Evolutionary conservation across 2,113 vertebrate genomes (phyloP), one percentile per base, ranked within the genome.

Genomic region (Clarias macrocephalus): DNA sequence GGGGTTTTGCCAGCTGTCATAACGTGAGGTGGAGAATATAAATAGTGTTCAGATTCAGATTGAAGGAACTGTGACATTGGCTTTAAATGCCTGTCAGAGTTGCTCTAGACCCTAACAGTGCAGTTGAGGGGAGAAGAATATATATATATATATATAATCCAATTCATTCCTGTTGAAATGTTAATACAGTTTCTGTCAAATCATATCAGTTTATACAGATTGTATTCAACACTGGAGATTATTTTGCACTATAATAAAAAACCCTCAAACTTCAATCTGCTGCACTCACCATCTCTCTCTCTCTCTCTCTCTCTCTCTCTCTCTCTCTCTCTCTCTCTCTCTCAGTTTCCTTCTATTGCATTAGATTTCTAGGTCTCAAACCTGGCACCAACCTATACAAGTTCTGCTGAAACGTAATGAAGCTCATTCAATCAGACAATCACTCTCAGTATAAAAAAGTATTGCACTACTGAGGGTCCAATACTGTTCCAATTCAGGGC

Each of bases 211-310:
- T 33, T 75, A 82, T 80, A 37, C 13, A 80, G n/a, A 54, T 77
- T 87, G 28, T 59, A 82, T 62, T 86, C 57, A 75, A n/a, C 48
- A 42, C 28, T 80, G 28, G 57, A 33, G 33, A 84, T 72, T 62
- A 48, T 28, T 85, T 52, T 65, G n/a, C 84, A 79, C 12, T 65
- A 77, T 52, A n/a, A 42, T 42, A 63, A 76, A 48, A 65, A 18
- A 0, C 11, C 9, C 3, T 52, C 12, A 76, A 30, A 30, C 52
- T 80, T 18, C 52, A 48, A 23, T n/a, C 13, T 13, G 57, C 68
- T n/a, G 23, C 56, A 86, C 23, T 30, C 52, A 59, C 48, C 79
- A 42, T 62, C 56, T 73, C 3, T 63, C 68, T 82, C 80, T 73
- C 7, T 73, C 18, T 25, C 4, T 62, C 56, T 73, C 3, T 63